Evolutionary conservation across 2,797 vertebrate species (phyloP), one percentile per base, ranked within the genome.

Genomic region (Squalus acanthias): DNA sequence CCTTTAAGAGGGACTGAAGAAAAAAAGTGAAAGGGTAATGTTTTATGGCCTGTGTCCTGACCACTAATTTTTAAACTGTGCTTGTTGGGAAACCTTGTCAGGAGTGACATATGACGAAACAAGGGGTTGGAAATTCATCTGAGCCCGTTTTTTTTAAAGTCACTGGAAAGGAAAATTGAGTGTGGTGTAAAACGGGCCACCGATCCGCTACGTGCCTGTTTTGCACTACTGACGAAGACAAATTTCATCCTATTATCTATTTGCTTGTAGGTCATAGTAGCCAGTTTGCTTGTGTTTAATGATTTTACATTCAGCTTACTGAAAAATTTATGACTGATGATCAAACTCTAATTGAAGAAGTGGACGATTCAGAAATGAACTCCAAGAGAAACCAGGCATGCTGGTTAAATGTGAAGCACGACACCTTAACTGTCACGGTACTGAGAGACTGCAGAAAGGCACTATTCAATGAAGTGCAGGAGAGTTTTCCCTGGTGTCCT

Each of bases 361-460:
- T 63, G 24, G 88, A 33, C 6, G 26, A 29, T 29, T 74, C n/a
- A 93, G 91, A 96, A 24, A 0, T 3, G 70, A 63, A 96, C 3
- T 13, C 96, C 0, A 2, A 96, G 53, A 24, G 88, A 96, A 67
- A 0, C 50, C 53, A 67, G 26, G 39, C 24, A 12, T 46, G 96
- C 76, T 96, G 0, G 63, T 1, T 29, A 53, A 70, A 7, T 96
- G 96, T 95, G 17, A 96, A 70, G 17, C 4, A 96, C 70, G 87
- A 96, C n/a, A 26, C 0, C 33, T 93, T 63, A 82, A 4, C 10
- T 95, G 65, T 0, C 0, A 7, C 92, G 60, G 33, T 76, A 72
- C 50, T 95, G 22, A 96, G 76, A 91, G 97, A 96, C 72, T 65
- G 79, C 93, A 63, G 20, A 60, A 96, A 96, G 20, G 91, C 74